Percentiles rank a stretch among this genome's conserved stretches.
Conservation (phyloP, 2,797 vertebrate species). For the Tragopan temminckii region DNA sequence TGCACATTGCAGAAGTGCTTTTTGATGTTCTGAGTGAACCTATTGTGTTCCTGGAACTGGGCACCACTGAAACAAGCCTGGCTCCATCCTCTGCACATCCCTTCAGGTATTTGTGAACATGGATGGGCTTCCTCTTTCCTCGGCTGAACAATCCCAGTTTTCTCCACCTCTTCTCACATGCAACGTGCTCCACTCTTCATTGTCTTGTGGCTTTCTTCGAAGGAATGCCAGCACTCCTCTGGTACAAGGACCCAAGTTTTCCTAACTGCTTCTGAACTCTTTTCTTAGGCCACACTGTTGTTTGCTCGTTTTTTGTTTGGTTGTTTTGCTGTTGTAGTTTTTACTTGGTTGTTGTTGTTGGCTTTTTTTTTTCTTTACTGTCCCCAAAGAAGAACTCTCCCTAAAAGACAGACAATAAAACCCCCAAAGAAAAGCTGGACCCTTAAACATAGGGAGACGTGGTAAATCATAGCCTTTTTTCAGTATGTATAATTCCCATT, state of each 20-base stretch:
- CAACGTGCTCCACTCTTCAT: neutral
- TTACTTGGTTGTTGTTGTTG: accelerated
- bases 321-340: neutral
- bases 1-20: neutral
- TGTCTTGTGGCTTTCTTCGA: neutral
- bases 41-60: neutral
- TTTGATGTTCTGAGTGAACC: neutral
- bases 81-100: neutral
- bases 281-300: accelerated
- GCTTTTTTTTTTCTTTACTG: neutral
- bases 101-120: neutral
- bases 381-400: neutral
- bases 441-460: too few species aligned
- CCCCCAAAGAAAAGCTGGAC: accelerated
- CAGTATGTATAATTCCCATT: neutral
- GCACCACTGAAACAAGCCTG: neutral
- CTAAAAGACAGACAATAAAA: neutral
- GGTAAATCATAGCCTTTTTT: neutral
- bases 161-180: neutral
- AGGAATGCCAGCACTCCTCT: neutral
- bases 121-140: neutral
- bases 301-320: neutral
- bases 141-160: neutral
- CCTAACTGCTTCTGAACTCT: neutral
- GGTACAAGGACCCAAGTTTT: neutral